These are phyloP conservation scores for Lutjanus erythropterus DNA, from an alignment of 2,113 vertebrate genomes.

Conservation along the genomic window DNA sequence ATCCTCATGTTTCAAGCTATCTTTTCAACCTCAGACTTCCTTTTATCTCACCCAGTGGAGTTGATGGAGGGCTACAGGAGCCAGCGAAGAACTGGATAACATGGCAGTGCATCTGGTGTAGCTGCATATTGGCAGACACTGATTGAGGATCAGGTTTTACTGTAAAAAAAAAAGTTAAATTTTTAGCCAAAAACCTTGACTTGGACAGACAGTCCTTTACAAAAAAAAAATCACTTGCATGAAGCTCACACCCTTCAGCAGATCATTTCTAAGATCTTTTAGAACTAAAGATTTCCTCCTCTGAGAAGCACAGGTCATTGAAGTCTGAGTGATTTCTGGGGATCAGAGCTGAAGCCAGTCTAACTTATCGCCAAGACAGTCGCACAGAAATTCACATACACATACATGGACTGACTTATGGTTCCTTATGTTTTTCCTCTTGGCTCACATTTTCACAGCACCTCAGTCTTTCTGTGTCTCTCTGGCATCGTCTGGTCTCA, in stretches of 20 bases:
- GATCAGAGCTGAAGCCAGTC: conserved; percentile 18
- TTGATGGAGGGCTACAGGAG: neutral
- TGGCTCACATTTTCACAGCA: neutral
- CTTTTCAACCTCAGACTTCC: conserved; percentile 26
- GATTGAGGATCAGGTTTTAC: conserved; percentile 32
- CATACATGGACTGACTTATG: neutral
- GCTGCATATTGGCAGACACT: neutral
- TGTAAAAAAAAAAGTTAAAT: conserved; percentile 13
- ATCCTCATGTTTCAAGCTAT: conserved; percentile 17
- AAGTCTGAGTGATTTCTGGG: conserved; percentile 23
- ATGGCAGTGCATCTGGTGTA: conserved; percentile 4
- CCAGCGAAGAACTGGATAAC: conserved; percentile 14
- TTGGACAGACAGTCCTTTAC: conserved; percentile 14
- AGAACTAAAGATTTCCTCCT: conserved; percentile 12
- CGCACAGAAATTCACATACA: neutral
- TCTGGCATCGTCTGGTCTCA: neutral
- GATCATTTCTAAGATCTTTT: conserved; percentile 14
- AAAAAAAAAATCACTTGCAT: conserved; percentile 2
- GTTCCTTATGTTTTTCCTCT: conserved; percentile 19
- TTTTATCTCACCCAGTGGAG: conserved; percentile 35
- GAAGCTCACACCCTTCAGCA: conserved; percentile 9
- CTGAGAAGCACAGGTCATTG: neutral
- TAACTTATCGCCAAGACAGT: conserved; percentile 4
- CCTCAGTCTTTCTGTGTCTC: neutral
- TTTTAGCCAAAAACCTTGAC: conserved; percentile 16